A percentile compares a stretch with the other conserved stretches of the same genome.
Evolutionary conservation across 2,888 invertebrate genomes (phyloP).

Genomic region (Oeneis ivallda): DNA sequence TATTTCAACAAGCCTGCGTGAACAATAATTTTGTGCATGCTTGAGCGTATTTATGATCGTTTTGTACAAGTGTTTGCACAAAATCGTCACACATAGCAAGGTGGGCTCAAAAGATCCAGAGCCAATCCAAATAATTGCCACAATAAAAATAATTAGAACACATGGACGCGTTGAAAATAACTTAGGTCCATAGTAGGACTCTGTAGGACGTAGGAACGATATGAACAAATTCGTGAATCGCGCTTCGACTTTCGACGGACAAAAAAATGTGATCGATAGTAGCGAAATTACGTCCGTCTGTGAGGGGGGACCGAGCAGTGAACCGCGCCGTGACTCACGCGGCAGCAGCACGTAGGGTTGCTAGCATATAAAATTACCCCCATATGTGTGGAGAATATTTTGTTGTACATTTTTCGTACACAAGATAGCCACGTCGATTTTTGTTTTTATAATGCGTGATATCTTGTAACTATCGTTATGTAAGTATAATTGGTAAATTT

Average conservation of each 20-base stretch:
- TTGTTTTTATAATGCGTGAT: no score
- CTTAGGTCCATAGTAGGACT: slow-evolving; percentile 21
- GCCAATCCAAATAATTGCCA: no score
- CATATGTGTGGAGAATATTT: slow-evolving; percentile 6
- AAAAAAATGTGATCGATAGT: slow-evolving; percentile 50
- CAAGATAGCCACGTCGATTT: background rate
- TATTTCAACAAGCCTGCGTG: background rate
- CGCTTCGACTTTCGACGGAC: slow-evolving; percentile 10
- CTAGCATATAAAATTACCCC: slow-evolving; percentile 19
- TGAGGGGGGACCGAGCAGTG: slow-evolving; percentile 51
- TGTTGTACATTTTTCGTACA: background rate
- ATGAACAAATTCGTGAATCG: slow-evolving; percentile 27
- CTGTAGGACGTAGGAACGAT: slow-evolving; percentile 39
- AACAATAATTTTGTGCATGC: no score
- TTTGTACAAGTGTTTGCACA: background rate
- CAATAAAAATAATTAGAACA: no score
- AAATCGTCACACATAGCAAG: background rate
- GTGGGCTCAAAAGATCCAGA: no score
- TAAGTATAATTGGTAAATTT: no score
- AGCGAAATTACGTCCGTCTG: slow-evolving; percentile 51
- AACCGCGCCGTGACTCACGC: slow-evolving; percentile 51
- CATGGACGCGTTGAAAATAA: no score
- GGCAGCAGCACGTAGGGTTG: slow-evolving; percentile 24
- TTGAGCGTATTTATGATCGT: no score
- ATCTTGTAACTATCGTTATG: no score